These are phyloP conservation scores for Caradrina clavipalpis DNA, from an alignment of 2,888 invertebrate species.

Conservation along the genomic window DNA sequence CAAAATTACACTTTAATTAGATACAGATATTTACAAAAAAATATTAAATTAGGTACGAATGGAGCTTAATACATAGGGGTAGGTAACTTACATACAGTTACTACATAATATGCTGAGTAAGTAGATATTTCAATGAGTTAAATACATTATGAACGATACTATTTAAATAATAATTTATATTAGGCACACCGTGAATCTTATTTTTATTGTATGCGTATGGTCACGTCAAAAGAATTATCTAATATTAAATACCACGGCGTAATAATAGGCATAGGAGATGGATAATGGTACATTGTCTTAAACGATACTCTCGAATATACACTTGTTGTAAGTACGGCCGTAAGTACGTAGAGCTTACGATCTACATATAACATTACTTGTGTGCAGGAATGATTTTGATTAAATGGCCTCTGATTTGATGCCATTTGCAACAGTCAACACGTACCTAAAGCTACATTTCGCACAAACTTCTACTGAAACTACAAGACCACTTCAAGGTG, in stretches of 20 bases:
- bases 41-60: conserved; percentile 37
- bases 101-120: conserved; percentile 36
- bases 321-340: conserved; percentile 55
- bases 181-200: conserved; percentile 68
- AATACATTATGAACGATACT: conserved; percentile 50
- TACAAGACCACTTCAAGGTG: conserved; percentile 28
- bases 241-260: conserved; percentile 47
- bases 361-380: conserved; percentile 52
- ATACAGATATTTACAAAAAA: conserved; percentile 83
- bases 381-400: conserved; percentile 25
- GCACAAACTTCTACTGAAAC: conserved; percentile 32
- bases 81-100: conserved; percentile 66
- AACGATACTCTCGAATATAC: conserved; percentile 40
- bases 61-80: conserved; percentile 65
- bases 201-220: conserved; percentile 54
- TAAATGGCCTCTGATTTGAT: conserved; percentile 32
- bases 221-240: conserved; percentile 56
- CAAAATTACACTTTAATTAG: conserved; percentile 79
- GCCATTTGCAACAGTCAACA: conserved; percentile 45
- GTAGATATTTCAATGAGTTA: conserved; percentile 41
- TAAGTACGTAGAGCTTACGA: conserved; percentile 52
- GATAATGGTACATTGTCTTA: conserved; percentile 33
- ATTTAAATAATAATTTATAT: conserved; percentile 57
- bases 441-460: conserved; percentile 31
- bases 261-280: conserved; percentile 15